Base-by-base conservation (phyloP, 2,888 invertebrate genomes). In the Drosophila suboccidentalis region DNA sequence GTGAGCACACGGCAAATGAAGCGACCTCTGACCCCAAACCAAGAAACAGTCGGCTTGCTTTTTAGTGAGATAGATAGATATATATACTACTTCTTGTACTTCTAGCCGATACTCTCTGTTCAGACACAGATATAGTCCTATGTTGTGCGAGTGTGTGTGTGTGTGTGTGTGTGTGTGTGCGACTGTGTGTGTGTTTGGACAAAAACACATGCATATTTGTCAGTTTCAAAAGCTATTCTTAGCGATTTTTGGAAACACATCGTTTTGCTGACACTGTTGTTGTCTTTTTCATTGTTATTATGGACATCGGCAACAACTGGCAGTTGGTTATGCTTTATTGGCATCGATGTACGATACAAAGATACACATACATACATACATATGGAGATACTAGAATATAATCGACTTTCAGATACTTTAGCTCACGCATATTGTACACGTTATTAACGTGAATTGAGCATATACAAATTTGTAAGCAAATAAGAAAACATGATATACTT, bases 171-270 rank as follows among this genome's bases (percentile, higher is more conserved):
- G 22, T 13, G 11, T 58, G 22, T 22, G 19, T 19, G 19, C 1
- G n/a, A n/a, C n/a, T 67, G 46, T 63, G 22, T 13, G 11, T 58
- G 22, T 22, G 19, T 19, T 2, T 22, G 57, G 38, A 60, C 57
- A 63, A 36, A 67, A 36, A 67, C 61, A 71, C 66, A 75, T 75
- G 72, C 67, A 70, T 79, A 75, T 71, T 75, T 74, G 54, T 63
- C 62, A 65, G 57, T 62, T 75, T 71, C 66, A 59, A 83, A 80
- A 80, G 75, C 82, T 75, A 77, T 81, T 84, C 85, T 84, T 79
- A 74, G 70, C 71, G 67, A 68, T 74, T 87, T 74, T 73, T 84
- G 61, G 55, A 71, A 72, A 72, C 66, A 71, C 67, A 68, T 19
- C 62, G 32, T 11, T 15, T 65, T 58, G 51, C 53, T 65, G 65